These are phyloP conservation scores for Phoxinus dragarum DNA, from an alignment of 2,797 vertebrate species.

Conservation along the genomic window DNA sequence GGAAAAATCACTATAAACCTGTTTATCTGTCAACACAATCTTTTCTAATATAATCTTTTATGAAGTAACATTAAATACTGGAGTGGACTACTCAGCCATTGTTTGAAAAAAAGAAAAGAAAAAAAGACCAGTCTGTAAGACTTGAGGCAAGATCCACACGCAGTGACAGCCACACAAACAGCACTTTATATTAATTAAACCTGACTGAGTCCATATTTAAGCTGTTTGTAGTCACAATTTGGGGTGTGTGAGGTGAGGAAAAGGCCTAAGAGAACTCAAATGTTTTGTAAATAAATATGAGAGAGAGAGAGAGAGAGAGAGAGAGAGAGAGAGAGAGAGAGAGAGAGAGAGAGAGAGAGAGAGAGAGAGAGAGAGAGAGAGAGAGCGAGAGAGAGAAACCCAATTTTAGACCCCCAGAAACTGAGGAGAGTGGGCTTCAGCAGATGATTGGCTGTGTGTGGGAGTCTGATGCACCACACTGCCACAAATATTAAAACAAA, in stretches of 20 bases:
- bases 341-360: conserved; percentile 44
- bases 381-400: conserved; percentile 45
- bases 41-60: not conserved
- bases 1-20: conserved; percentile 14
- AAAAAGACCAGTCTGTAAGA: not conserved
- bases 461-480: conserved; percentile 51
- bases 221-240: conserved; percentile 7
- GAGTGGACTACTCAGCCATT: not conserved
- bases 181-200: not conserved
- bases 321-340: conserved; percentile 46
- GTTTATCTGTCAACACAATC: conserved; percentile 3
- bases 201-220: conserved; percentile 1
- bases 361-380: conserved; percentile 46
- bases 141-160: not conserved
- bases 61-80: not conserved
- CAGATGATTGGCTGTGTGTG: conserved; percentile 61
- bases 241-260: not conserved
- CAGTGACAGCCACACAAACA: conserved; percentile 1
- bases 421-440: conserved; percentile 48
- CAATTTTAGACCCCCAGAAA: conserved; percentile 27
- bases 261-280: not conserved
- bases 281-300: conserved; percentile 6
- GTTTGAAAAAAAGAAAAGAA: not conserved
- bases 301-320: conserved; percentile 46
- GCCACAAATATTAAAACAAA: conserved; percentile 56